Evolutionary conservation across 2,113 vertebrate species (phyloP), one percentile per base, ranked within the genome.

Genomic region (Psophia crepitans): DNA sequence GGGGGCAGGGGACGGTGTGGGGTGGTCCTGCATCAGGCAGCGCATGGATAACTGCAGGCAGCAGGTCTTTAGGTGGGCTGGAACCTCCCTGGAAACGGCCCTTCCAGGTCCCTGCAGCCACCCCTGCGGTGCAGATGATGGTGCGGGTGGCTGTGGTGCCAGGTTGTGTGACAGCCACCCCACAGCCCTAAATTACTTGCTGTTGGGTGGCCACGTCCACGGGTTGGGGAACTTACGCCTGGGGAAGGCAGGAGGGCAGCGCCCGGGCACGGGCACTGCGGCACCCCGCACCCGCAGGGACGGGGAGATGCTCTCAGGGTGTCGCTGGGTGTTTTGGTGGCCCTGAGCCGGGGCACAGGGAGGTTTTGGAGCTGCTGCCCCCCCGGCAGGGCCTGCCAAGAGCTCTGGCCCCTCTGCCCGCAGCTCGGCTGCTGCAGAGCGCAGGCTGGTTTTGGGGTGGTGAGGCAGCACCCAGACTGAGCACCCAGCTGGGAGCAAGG

Each of bases 331-430:
- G 0, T 84, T 84, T 51, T 22, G 41, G 53, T 35, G 66, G 43
- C 65, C 57, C 82, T 14, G 63, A 87, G 48, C 35, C 0, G 0
- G 46, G 65, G 11, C 43, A 9, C 0, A 3, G 23, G 22, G 28
- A 19, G 13, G 7, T 35, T 77, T 58, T 33, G n/a, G 60, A 87
- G 56, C 60, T 33, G 64, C 32, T 84, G 24, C 19, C n/a, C n/a
- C n/a, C n/a, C n/a, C n/a, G n/a, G n/a, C n/a, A n/a, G n/a, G n/a
- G n/a, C n/a, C n/a, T n/a, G n/a, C n/a, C n/a, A n/a, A n/a, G n/a
- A n/a, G n/a, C n/a, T n/a, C n/a, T n/a, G n/a, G n/a, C n/a, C n/a
- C n/a, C n/a, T n/a, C n/a, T n/a, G n/a, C n/a, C n/a, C n/a, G n/a
- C n/a, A n/a, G n/a, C n/a, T n/a, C n/a, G n/a, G n/a, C 64, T 77